Base-by-base conservation (phyloP, 2,797 vertebrate species). In the Lateolabrax maculatus region DNA sequence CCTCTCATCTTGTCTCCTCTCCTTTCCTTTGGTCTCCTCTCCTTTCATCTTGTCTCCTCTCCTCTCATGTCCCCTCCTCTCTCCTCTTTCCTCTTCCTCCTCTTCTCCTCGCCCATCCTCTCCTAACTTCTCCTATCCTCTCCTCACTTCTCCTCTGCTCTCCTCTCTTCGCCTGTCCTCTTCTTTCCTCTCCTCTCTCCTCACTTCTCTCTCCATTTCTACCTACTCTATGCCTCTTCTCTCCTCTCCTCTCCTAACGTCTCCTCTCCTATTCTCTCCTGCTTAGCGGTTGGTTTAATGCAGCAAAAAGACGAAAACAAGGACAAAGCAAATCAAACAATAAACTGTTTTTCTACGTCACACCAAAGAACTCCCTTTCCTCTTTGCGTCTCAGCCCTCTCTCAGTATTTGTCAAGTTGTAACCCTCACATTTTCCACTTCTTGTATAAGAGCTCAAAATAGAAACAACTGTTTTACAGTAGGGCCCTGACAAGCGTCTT, bases 401-500 rank as follows among this genome's bases (percentile, higher is more conserved):
- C 58, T 61, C 46, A 37, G 57, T 27, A 18, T 85, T 90, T 29
- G 31, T 85, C 73, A 80, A 81, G 37, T 84, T 77, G 66, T 52
- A 80, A 69, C 75, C 71, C 79, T 69, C 68, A 53, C 49, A 55
- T 63, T 81, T 82, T 73, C 69, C 60, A 39, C 82, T 75, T 81
- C 79, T 81, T 64, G 65, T 44, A 25, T 48, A 77, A 81, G 57
- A 71, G 79, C 77, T 87, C 31, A 67, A 88, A 93, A 91, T 83
- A 90, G 80, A 81, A 84, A 62, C 71, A 74, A 84, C 62, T 66
- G 53, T 90, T 92, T 87, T 90, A 87, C 85, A 87, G 84, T 82
- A 48, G 72, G 71, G 29, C 60, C 79, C 75, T 85, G 87, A 90
- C 78, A 81, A 76, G 85, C 51, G 27, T 84, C 89, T 88, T 86